These are phyloP conservation scores for Hylaeus anthracinus DNA, from an alignment of 1,140 invertebrate species.

Conservation along the genomic window DNA sequence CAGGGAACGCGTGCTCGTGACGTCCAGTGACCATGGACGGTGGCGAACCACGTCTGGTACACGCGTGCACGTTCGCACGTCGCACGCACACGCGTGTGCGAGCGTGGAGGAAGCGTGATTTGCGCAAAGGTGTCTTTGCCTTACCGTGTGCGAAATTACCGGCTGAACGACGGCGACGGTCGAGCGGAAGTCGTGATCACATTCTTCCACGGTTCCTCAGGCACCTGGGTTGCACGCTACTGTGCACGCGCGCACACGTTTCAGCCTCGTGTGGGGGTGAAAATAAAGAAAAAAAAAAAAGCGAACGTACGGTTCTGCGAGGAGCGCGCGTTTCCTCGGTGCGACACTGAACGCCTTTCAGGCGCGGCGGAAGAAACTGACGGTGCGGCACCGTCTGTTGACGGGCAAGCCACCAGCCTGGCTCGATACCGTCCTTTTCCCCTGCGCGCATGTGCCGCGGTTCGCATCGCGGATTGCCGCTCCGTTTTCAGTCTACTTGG, in stretches of 20 bases:
- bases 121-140: constrained; percentile 43
- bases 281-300: constrained; percentile 10
- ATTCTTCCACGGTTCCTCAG: constrained; percentile 44
- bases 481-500: constrained; percentile 22
- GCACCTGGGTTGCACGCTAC: not conserved
- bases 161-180: constrained; percentile 61
- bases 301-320: constrained; percentile 5
- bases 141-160: constrained; percentile 76
- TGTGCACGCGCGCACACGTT: not conserved
- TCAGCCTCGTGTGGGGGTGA: not conserved
- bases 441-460: constrained; percentile 75
- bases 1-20: constrained; percentile 33
- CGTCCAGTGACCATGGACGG: constrained; percentile 41
- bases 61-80: not conserved
- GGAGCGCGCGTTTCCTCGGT: constrained; percentile 60
- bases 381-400: constrained; percentile 66
- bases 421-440: constrained; percentile 77
- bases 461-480: constrained; percentile 16
- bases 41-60: not conserved
- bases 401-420: constrained; percentile 75
- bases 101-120: not conserved
- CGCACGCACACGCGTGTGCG: not conserved
- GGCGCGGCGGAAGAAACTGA: constrained; percentile 67
- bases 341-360: constrained; percentile 52
- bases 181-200: constrained; percentile 42